A percentile compares a stretch with the other conserved stretches of the same genome.
phyloP scores from a whole-genome alignment of 2,888 invertebrate species.

The Tryphoninae sp. region DNA sequence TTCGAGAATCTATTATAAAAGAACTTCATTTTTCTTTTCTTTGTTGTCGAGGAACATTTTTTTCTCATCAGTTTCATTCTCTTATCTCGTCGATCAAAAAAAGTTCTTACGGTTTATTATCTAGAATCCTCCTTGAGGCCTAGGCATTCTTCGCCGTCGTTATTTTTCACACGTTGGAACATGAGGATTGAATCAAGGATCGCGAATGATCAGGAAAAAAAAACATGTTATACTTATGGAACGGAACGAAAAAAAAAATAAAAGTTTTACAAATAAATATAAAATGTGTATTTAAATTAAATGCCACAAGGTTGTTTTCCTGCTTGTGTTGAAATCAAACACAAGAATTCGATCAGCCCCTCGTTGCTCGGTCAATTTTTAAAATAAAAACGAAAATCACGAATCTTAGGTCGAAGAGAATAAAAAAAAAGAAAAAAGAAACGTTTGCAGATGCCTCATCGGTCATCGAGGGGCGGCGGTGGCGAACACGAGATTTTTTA shows the following conservation, averaged over 20 bases:
- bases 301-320: conserved; percentile 72
- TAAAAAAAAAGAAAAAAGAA: conserved; percentile 51
- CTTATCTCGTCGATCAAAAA: conserved; percentile 34
- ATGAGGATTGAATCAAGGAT: conserved; percentile 43
- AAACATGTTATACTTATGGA: conserved; percentile 22
- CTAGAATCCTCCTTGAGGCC: conserved; percentile 17
- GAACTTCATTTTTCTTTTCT: conserved; percentile 30
- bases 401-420: conserved; percentile 22
- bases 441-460: conserved; percentile 17
- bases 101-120: conserved; percentile 3
- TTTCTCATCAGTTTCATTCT: conserved; percentile 49
- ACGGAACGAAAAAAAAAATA: conserved; percentile 60
- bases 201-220: conserved; percentile 24
- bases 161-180: background rate
- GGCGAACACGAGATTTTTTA: conserved; percentile 1
- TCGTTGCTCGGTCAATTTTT: conserved; percentile 52
- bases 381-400: conserved; percentile 13
- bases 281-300: conserved; percentile 77
- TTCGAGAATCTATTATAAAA: conserved; percentile 34
- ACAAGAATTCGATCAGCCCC: conserved; percentile 61
- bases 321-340: conserved; percentile 33
- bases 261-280: conserved; percentile 76
- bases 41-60: conserved; percentile 54
- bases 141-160: background rate
- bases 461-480: background rate